Conservation (phyloP, 2,888 invertebrate genomes). For the Papilio demoleus region DNA sequence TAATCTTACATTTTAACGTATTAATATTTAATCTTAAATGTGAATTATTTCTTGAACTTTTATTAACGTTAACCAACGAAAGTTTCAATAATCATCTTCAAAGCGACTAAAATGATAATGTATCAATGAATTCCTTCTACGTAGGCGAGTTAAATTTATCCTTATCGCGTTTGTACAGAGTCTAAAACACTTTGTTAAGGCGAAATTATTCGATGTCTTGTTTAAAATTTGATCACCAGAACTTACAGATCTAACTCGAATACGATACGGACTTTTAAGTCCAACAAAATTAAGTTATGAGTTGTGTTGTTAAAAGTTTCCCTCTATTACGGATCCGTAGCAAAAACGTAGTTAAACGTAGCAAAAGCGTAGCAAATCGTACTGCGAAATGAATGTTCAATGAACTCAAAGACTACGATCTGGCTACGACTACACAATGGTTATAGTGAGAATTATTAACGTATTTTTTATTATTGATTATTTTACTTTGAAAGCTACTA, state of each 20-base stretch:
- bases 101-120: too few species aligned
- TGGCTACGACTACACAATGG: neutral
- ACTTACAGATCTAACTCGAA: slow-evolving; percentile 9
- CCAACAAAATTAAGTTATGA: slow-evolving; percentile 1
- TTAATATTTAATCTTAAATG: too few species aligned
- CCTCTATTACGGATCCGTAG: neutral
- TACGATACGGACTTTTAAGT: neutral
- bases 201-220: slow-evolving; percentile 6
- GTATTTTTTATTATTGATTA: too few species aligned
- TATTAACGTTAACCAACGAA: too few species aligned
- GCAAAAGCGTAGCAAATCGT: neutral
- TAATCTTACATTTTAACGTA: neutral
- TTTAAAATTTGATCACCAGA: slow-evolving; percentile 11
- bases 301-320: slow-evolving; percentile 1
- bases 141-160: neutral
- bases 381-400: neutral
- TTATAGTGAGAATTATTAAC: neutral
- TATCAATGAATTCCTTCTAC: too few species aligned
- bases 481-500: too few species aligned
- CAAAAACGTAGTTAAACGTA: neutral
- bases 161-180: neutral
- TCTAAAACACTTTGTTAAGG: neutral
- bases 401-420: neutral
- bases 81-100: too few species aligned
- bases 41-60: too few species aligned